phyloP scores from a whole-genome alignment of 2,888 invertebrate species.

The Glyphotaelius pellucidus region DNA sequence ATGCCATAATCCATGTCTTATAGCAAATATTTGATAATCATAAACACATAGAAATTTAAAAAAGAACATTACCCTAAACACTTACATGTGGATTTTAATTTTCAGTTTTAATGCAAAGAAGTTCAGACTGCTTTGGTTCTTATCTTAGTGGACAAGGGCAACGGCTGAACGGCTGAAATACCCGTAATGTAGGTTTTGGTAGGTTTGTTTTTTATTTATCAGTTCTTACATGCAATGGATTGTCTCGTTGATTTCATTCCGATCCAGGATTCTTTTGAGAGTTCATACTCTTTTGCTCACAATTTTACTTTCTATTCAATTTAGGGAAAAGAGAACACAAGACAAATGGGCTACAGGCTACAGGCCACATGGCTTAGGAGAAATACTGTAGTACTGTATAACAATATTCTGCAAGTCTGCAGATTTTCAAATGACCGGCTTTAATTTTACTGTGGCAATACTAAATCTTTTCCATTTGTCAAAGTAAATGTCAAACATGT shows the following conservation, averaged over 20 bases:
- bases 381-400: too few relatives aligned
- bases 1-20: background rate
- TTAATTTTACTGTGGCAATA: background rate
- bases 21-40: background rate
- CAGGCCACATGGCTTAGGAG: background rate
- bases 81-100: constrained; percentile 44
- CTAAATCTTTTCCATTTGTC: background rate
- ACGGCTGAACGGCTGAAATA: constrained; percentile 15
- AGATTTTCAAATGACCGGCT: background rate
- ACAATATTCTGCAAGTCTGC: too few relatives aligned
- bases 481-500: background rate
- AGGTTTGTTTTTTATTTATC: constrained; percentile 31
- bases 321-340: background rate
- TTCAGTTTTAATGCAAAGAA: constrained; percentile 56
- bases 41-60: background rate
- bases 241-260: background rate
- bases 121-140: constrained; percentile 52
- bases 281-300: background rate
- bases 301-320: background rate
- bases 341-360: too few relatives aligned
- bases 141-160: constrained; percentile 23
- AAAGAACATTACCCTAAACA: background rate
- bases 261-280: background rate
- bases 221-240: background rate
- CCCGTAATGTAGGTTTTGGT: constrained; percentile 16